Percentiles rank a stretch among this genome's conserved stretches.
These are phyloP conservation scores for Quadroppia sp. DNA, from an alignment of 2,888 invertebrate species.

Conservation along the genomic window DNA sequence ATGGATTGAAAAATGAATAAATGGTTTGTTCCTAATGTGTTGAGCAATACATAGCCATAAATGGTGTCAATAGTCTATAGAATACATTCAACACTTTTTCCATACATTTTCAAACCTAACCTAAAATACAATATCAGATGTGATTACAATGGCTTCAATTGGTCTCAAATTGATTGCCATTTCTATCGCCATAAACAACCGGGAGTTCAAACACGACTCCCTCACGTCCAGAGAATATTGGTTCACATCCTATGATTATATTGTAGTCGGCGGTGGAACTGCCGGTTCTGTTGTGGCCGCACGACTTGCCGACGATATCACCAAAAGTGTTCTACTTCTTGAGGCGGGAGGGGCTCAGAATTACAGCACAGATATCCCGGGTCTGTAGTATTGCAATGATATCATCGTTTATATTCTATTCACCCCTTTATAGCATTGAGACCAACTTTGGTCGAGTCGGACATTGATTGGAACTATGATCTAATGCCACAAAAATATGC, in stretches of 20 bases:
- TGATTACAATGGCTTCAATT: constrained; percentile 3
- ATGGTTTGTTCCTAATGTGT: no score
- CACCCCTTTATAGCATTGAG: neutral
- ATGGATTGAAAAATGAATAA: no score
- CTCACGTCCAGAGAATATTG: neutral
- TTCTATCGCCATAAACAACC: neutral
- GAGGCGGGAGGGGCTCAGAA: constrained; percentile 49
- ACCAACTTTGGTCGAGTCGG: constrained; percentile 15
- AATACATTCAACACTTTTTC: no score
- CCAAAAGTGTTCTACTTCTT: constrained; percentile 47
- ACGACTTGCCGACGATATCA: constrained; percentile 57
- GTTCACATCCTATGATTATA: constrained; percentile 20
- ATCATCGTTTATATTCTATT: neutral
- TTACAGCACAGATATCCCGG: constrained; percentile 47
- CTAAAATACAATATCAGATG: no score
- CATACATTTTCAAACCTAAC: no score
- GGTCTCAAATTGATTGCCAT: constrained; percentile 12
- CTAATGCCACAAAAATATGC: neutral
- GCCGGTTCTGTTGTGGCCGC: constrained; percentile 81
- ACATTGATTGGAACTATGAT: neutral
- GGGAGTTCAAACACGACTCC: neutral
- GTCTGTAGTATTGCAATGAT: neutral
- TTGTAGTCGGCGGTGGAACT: constrained; percentile 59
- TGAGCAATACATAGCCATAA: no score
- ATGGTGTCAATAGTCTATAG: no score